Percentiles rank a stretch among this genome's conserved stretches.
Evolutionary conservation across 2,113 vertebrate genomes (phyloP).

Genomic region (Zapus hudsonius): DNA sequence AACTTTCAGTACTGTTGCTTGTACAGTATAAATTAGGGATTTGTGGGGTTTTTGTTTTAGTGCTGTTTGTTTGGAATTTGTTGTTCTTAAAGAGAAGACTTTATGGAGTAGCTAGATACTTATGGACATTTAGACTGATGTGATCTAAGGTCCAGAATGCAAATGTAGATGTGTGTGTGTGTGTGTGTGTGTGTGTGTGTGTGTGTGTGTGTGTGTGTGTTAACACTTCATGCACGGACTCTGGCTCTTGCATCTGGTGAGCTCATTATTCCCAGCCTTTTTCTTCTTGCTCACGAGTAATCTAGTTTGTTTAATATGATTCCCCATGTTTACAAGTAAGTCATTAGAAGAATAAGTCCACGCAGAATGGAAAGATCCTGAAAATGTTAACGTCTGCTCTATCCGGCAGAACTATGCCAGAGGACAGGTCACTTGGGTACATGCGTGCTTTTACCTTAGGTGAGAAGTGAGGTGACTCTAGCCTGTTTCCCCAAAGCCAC

Average conservation of each 20-base stretch:
- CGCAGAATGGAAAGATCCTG: neutral
- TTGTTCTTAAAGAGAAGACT: neutral
- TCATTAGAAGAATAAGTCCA: neutral
- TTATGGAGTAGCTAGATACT: neutral
- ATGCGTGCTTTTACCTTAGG: accelerated
- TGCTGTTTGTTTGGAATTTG: neutral
- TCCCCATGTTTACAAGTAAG: neutral
- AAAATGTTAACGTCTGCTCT: accelerated
- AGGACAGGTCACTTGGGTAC: neutral
- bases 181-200: neutral
- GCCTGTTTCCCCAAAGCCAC: neutral
- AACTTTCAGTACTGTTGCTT: neutral
- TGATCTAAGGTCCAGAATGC: accelerated
- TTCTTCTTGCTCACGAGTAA: neutral
- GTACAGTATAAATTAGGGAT: neutral
- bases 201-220: no score
- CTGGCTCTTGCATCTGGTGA: neutral
- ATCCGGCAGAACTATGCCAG: neutral
- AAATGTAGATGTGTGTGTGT: neutral
- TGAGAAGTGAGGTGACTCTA: neutral
- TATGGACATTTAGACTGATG: accelerated
- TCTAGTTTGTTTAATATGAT: neutral
- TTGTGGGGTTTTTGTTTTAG: neutral
- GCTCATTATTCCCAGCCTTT: neutral
- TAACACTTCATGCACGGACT: neutral